Percentiles rank a stretch among this genome's conserved stretches.
These are phyloP conservation scores for Cylindroiulus punctatus DNA, from an alignment of 2,888 invertebrate genomes.

Conservation along the genomic window DNA sequence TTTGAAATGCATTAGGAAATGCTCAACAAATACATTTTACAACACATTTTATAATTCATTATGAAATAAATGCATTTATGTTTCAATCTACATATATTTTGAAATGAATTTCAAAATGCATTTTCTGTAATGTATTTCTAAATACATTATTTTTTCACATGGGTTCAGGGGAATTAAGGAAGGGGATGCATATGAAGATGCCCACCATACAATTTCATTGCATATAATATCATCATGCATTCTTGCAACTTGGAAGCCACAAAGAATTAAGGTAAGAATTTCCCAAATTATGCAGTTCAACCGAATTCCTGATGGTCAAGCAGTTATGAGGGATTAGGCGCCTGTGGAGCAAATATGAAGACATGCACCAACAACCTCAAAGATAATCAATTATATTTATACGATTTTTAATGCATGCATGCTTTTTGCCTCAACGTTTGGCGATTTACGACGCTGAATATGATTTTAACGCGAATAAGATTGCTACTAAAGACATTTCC, in stretches of 20 bases:
- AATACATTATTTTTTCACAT: too few relatives aligned
- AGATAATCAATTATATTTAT: constrained; percentile 32
- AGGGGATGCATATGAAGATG: constrained; percentile 25
- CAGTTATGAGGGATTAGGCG: background rate
- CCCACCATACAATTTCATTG: constrained; percentile 1
- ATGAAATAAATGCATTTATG: too few relatives aligned
- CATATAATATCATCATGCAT: background rate
- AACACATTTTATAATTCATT: too few relatives aligned
- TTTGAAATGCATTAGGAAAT: too few relatives aligned
- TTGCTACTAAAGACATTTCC: constrained; percentile 20
- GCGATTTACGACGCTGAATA: constrained; percentile 7
- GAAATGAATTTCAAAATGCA: too few relatives aligned
- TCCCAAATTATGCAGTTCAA: background rate
- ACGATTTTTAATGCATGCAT: constrained; percentile 16
- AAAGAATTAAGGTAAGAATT: constrained; percentile 32
- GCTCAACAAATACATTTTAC: too few relatives aligned
- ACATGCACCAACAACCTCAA: constrained; percentile 25
- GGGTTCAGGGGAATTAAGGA: too few relatives aligned
- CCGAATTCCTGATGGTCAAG: constrained; percentile 4
- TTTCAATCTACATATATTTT: too few relatives aligned
- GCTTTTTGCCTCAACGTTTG: constrained; percentile 8
- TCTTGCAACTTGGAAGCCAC: background rate
- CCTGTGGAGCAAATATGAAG: background rate
- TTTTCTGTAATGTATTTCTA: too few relatives aligned
- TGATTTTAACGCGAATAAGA: background rate